These are phyloP conservation scores for Fundulus diaphanus DNA, from an alignment of 2,797 vertebrate species.

Conservation along the genomic window DNA sequence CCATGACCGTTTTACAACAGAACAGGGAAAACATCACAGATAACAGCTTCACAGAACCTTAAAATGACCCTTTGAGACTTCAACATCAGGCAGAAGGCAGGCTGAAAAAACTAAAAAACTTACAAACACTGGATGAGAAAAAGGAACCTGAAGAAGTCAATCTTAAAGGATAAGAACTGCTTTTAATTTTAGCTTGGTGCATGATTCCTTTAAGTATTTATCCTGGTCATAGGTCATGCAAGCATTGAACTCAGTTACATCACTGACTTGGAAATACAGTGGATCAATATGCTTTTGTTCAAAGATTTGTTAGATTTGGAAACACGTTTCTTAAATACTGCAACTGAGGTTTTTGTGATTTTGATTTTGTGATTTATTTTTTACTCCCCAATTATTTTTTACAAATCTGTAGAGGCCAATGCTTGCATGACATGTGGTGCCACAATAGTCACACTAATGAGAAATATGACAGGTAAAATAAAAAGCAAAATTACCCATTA, in stretches of 20 bases:
- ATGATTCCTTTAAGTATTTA: not conserved
- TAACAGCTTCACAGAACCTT: not conserved
- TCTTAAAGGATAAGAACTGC: constrained; percentile 7
- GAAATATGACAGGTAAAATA: constrained; percentile 6
- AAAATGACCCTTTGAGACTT: constrained; percentile 2
- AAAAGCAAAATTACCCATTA: not conserved
- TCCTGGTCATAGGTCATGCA: not conserved
- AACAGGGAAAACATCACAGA: not conserved
- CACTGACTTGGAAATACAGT: not conserved
- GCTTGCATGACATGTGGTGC: not conserved
- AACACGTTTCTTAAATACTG: not conserved
- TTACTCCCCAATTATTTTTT: not conserved
- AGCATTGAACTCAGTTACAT: not conserved
- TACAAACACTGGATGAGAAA: constrained; percentile 41
- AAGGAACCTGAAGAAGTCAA: constrained; percentile 14
- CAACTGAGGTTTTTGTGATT: not conserved
- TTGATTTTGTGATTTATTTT: not conserved
- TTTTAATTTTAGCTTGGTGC: constrained; percentile 10
- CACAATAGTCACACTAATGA: constrained; percentile 1
- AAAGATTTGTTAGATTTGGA: not conserved
- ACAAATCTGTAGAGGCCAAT: constrained; percentile 6
- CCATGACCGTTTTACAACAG: not conserved
- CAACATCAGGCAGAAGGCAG: constrained; percentile 16
- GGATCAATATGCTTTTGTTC: not conserved
- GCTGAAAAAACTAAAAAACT: constrained; percentile 48